Base-by-base conservation (phyloP, 1,140 invertebrate species). In the Drosophila punjabiensis region DNA sequence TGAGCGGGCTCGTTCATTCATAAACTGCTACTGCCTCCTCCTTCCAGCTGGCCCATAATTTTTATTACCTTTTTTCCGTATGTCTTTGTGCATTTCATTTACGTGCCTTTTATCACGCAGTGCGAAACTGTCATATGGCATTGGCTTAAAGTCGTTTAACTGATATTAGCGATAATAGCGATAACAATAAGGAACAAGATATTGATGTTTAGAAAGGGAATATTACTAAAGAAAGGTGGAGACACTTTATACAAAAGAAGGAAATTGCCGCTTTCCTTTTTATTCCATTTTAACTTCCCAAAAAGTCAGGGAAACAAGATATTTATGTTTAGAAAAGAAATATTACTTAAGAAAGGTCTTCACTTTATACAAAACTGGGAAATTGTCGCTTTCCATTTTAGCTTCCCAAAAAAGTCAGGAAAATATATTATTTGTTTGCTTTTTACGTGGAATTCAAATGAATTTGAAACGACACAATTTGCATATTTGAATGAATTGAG, bases 51-150 rank as follows among this genome's bases (percentile, higher is more conserved):
- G 30, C 33, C 73, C 55, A 64, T 39, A 52, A 43, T 55, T 52
- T 61, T 60, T 60, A 68, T 70, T 78, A 35, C 59, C 35, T 18
- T 37, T 39, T 58, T 39, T 56, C 48, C 18, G 65, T 20, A 30
- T 45, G 76, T 69, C 52, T 66, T 39, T 18, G 39, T 35, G 45
- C 59, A 35, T 66, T 60, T 56, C 28, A 48, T 79, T 79, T 77
- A 86, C 75, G 76, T 80, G 83, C 53, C 47, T 73, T 87, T 86
- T 82, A 87, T 79, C 70, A 79, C 64, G 70, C 48, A 50, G 37
- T 24, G 28, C 18, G 45, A 52, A 41, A 52, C 41, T 75, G 77
- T 43, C 71, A 73, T 59, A 43, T 77, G 53, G 79, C 63, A 62
- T 32, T 79, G 69, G 83, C 80, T 80, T 79, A 76, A 53, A 55